These are phyloP conservation scores for Epsilonema sp. DNA, from an alignment of 2,888 invertebrate species.

Conservation along the genomic window DNA sequence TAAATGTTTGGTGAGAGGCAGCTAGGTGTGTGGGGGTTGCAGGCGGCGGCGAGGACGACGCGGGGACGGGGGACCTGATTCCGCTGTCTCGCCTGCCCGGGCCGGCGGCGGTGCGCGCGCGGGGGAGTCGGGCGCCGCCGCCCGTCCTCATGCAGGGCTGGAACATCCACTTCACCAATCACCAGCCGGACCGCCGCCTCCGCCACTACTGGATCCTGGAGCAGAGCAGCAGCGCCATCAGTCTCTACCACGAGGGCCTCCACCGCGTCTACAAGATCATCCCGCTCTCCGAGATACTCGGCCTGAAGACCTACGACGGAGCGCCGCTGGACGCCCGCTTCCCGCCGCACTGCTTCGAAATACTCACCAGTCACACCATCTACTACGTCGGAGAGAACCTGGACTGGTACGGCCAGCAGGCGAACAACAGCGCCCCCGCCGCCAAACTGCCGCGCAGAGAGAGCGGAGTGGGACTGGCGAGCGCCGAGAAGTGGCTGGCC, in stretches of 20 bases:
- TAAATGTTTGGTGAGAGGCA: no score
- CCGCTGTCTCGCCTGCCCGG: constrained; percentile 18
- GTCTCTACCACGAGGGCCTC: constrained; percentile 22
- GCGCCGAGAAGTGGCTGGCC: constrained; percentile 7
- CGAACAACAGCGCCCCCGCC: neutral
- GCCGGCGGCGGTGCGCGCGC: constrained; percentile 1
- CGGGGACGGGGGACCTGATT: constrained; percentile 13
- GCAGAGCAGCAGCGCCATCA: constrained; percentile 15
- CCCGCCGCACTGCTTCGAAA: constrained; percentile 28
- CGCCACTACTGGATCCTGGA: constrained; percentile 26
- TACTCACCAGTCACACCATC: constrained; percentile 18
- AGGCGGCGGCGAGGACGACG: neutral
- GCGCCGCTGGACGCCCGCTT: constrained; percentile 17
- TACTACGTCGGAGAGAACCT: constrained; percentile 28
- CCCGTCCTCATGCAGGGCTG: no score
- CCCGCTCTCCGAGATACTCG: constrained; percentile 21
- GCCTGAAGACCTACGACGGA: constrained; percentile 21
- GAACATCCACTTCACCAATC: constrained; percentile 23
- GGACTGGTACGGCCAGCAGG: constrained; percentile 11
- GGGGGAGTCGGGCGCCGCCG: neutral
- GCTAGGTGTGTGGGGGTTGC: neutral
- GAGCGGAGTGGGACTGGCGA: constrained; percentile 2
- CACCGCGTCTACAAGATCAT: constrained; percentile 14
- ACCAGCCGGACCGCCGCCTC: constrained; percentile 20
- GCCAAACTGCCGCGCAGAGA: constrained; percentile 6